Evolutionary conservation across 2,113 vertebrate genomes (phyloP).

Genomic region (Electrona antarctica): DNA sequence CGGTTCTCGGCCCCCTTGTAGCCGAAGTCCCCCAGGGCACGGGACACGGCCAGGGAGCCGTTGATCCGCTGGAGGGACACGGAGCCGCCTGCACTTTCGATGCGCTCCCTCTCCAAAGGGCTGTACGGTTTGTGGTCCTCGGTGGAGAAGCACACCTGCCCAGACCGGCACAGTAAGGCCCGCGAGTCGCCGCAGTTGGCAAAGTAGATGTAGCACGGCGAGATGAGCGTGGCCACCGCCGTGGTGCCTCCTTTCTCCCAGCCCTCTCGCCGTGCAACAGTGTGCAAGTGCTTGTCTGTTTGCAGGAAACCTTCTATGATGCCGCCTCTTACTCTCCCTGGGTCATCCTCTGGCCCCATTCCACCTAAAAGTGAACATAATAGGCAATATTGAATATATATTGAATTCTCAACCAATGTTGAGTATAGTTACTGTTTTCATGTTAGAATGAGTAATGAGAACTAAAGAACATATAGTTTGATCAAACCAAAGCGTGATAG

Average conservation of each 20-base stretch:
- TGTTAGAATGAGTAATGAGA: not conserved
- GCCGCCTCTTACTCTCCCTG: constrained; percentile 69
- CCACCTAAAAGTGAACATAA: constrained; percentile 59
- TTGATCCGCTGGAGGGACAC: constrained; percentile 81
- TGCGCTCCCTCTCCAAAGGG: constrained; percentile 82
- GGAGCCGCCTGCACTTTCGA: constrained; percentile 81
- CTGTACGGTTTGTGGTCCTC: constrained; percentile 84
- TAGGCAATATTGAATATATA: no score
- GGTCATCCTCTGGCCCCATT: constrained; percentile 72
- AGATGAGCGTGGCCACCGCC: constrained; percentile 75
- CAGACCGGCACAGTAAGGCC: constrained; percentile 79
- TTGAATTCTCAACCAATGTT: no score
- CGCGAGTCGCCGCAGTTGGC: constrained; percentile 84
- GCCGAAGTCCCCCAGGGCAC: constrained; percentile 83
- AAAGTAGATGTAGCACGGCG: constrained; percentile 81
- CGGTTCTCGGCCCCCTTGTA: constrained; percentile 83
- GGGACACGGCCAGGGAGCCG: constrained; percentile 84
- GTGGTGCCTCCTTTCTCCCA: constrained; percentile 83
- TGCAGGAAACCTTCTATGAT: constrained; percentile 76
- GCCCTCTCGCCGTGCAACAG: constrained; percentile 73
- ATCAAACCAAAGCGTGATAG: no score
- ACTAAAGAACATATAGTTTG: no score
- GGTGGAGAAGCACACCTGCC: constrained; percentile 80
- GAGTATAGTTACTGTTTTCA: not conserved
- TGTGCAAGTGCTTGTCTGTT: constrained; percentile 79